These are phyloP conservation scores for Lepus timidus DNA, from an alignment of 2,113 vertebrate species.

Conservation along the genomic window DNA sequence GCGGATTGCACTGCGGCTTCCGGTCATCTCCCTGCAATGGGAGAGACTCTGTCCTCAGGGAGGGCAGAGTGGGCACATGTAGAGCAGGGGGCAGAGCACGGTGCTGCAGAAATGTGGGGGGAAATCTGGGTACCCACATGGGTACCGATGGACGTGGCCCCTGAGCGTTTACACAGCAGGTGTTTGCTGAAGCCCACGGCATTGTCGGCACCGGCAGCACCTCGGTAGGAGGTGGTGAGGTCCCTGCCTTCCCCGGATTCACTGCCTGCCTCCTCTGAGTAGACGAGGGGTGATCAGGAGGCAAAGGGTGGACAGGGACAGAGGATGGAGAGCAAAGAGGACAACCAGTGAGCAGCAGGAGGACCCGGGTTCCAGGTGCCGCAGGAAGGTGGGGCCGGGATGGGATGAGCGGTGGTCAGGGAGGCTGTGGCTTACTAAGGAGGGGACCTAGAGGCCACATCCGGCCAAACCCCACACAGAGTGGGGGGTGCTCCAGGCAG, in stretches of 20 bases:
- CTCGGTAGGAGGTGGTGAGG: accelerated
- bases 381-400: not conserved
- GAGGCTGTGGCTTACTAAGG: not conserved
- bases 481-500: not conserved
- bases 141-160: not conserved
- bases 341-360: not conserved
- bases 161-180: not conserved
- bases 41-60: not conserved
- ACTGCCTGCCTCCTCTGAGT: not conserved
- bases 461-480: not conserved
- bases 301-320: not conserved
- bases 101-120: not conserved
- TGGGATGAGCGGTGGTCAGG: accelerated
- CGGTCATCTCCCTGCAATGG: not conserved
- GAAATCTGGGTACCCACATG: accelerated
- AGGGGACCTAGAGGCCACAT: too few relatives aligned
- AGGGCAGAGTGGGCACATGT: not conserved
- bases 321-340: not conserved
- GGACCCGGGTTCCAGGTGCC: too few relatives aligned
- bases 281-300: not conserved
- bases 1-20: not conserved
- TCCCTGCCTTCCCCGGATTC: not conserved
- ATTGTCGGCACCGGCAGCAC: too few relatives aligned
- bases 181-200: not conserved
- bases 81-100: not conserved